These are phyloP conservation scores for Trichacis sp. DNA, from an alignment of 2,888 invertebrate genomes.

Conservation along the genomic window DNA sequence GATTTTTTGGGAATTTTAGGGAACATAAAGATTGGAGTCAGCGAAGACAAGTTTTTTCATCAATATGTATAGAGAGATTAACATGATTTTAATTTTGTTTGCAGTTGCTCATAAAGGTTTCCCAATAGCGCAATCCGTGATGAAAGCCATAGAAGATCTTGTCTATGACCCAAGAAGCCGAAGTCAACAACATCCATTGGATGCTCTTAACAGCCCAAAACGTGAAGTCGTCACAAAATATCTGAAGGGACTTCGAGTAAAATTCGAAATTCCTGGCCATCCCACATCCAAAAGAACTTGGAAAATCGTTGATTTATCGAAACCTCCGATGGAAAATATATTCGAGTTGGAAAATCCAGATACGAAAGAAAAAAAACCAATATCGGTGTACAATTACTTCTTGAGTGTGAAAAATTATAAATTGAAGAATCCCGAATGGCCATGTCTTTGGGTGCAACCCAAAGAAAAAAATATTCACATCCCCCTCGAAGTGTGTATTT, in stretches of 20 bases:
- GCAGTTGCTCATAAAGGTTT: slow-evolving; percentile 84
- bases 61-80: not conserved
- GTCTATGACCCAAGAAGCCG: not conserved
- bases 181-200: no score
- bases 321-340: slow-evolving; percentile 49
- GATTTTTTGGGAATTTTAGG: no score
- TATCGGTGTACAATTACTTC: slow-evolving; percentile 71
- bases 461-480: slow-evolving; percentile 79
- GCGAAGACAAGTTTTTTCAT: not conserved
- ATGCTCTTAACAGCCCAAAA: not conserved
- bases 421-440: slow-evolving; percentile 77
- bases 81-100: no score
- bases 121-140: slow-evolving; percentile 72
- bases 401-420: slow-evolving; percentile 63
- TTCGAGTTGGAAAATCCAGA: slow-evolving; percentile 11
- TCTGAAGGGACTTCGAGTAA: slow-evolving; percentile 70
- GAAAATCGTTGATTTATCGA: slow-evolving; percentile 65
- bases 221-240: slow-evolving; percentile 56
- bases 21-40: no score
- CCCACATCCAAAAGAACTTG: slow-evolving; percentile 67
- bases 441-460: slow-evolving; percentile 87
- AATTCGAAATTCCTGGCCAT: slow-evolving; percentile 69
- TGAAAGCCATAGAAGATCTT: slow-evolving; percentile 65
- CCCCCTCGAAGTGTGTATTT: slow-evolving; percentile 78
- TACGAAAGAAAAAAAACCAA: slow-evolving; percentile 46